Conservation (phyloP, 2,113 vertebrate genomes). For the Sardina pilchardus region DNA sequence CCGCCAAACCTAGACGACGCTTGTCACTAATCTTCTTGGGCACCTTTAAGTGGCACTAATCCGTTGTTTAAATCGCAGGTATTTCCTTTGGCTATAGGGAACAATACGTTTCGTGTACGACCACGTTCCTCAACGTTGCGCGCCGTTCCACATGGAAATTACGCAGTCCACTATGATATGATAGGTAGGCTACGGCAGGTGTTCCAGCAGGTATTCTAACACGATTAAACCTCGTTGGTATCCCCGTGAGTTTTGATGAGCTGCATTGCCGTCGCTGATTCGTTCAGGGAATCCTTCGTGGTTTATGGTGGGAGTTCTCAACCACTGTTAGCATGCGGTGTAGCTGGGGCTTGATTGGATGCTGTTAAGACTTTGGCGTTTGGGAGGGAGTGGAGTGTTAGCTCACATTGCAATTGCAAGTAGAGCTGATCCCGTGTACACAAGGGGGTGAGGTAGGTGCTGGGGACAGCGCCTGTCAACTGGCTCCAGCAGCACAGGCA, state of each 20-base stretch:
- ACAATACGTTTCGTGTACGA: background rate
- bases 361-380: constrained; percentile 25
- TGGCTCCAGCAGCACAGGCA: constrained; percentile 38
- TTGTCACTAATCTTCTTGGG: background rate
- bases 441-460: constrained; percentile 31
- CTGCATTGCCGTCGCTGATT: background rate
- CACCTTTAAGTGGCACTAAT: background rate
- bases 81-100: background rate
- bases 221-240: background rate
- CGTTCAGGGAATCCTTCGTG: background rate
- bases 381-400: constrained; percentile 35
- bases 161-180: background rate
- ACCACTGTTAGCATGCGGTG: background rate
- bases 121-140: background rate
- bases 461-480: background rate
- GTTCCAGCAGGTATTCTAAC: background rate
- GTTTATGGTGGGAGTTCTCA: background rate
- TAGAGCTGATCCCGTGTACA: constrained; percentile 45
- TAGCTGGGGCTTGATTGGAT: background rate
- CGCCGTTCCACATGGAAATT: background rate
- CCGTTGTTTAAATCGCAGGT: constrained; percentile 1
- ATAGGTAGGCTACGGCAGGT: background rate
- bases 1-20: background rate
- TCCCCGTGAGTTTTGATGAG: background rate
- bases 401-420: constrained; percentile 34